These are phyloP conservation scores for Globodera ellingtonae DNA, from an alignment of 1,140 invertebrate species.

Conservation along the genomic window DNA sequence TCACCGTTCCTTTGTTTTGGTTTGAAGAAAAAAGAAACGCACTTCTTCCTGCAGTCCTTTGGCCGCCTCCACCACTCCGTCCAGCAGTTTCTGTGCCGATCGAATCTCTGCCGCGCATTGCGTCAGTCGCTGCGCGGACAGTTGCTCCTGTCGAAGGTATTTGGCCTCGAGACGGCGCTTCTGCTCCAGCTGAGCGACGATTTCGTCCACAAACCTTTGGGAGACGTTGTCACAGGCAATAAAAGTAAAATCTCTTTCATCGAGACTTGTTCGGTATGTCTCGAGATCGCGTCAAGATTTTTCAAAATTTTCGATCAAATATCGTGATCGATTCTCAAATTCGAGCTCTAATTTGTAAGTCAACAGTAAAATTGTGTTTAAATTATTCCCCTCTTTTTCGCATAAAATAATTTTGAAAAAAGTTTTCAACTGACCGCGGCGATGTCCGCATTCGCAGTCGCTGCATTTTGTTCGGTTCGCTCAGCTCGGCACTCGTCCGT, in stretches of 20 bases:
- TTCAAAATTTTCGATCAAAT: no score
- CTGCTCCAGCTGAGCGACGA: slow-evolving; percentile 41
- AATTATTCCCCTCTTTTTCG: no score
- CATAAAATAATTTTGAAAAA: no score
- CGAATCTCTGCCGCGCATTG: slow-evolving; percentile 24
- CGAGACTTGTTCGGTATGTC: no score
- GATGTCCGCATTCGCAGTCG: slow-evolving; percentile 51
- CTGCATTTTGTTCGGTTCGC: slow-evolving; percentile 43
- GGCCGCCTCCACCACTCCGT: slow-evolving; percentile 39
- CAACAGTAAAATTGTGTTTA: no score
- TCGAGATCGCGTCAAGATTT: no score
- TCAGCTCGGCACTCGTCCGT: slow-evolving; percentile 14
- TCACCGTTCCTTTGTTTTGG: not conserved
- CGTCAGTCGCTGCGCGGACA: slow-evolving; percentile 37
- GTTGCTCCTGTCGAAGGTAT: slow-evolving; percentile 31
- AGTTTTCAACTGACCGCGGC: slow-evolving; percentile 36
- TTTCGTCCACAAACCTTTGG: slow-evolving; percentile 51
- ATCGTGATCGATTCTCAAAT: no score
- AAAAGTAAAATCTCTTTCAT: not conserved
- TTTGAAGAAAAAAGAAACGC: not conserved
- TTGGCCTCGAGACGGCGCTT: slow-evolving; percentile 42
- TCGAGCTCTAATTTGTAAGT: no score
- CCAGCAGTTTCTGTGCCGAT: slow-evolving; percentile 14
- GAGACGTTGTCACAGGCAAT: not conserved
- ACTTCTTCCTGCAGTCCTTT: slow-evolving; percentile 47